Evolutionary conservation across 1,140 invertebrate species (phyloP).

Genomic region (Littorina saxatilis): DNA sequence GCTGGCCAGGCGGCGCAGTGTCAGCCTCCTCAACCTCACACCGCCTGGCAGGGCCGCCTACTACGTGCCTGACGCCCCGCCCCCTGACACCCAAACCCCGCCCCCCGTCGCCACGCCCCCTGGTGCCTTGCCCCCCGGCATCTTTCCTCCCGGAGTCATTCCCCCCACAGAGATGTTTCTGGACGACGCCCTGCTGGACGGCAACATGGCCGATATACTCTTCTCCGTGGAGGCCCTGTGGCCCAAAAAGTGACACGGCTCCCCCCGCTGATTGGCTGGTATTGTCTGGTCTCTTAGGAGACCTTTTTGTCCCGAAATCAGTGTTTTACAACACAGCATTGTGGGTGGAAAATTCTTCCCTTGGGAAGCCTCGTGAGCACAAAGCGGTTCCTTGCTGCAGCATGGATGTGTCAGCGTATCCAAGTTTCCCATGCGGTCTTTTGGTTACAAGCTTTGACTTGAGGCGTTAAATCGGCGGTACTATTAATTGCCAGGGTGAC

Average conservation of each 20-base stretch:
- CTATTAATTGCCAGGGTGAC: too few relatives aligned
- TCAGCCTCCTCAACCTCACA: slow-evolving; percentile 38
- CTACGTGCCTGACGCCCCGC: slow-evolving; percentile 19
- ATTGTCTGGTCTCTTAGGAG: too few relatives aligned
- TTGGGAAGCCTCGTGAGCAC: too few relatives aligned
- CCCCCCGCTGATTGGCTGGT: too few relatives aligned
- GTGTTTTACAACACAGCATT: too few relatives aligned
- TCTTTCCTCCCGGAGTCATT: background rate
- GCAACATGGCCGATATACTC: slow-evolving; percentile 58
- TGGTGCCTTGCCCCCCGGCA: background rate
- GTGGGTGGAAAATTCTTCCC: too few relatives aligned
- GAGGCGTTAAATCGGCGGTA: too few relatives aligned
- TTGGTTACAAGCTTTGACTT: too few relatives aligned
- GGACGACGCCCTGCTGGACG: slow-evolving; percentile 55
- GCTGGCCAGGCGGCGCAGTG: slow-evolving; percentile 30
- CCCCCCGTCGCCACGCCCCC: background rate
- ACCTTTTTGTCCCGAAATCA: too few relatives aligned
- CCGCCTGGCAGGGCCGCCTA: slow-evolving; percentile 26
- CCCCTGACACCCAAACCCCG: slow-evolving; percentile 7
- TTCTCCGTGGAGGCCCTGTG: slow-evolving; percentile 60
- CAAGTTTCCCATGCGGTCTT: too few relatives aligned
- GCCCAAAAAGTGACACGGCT: slow-evolving; percentile 48
- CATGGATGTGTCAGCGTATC: too few relatives aligned
- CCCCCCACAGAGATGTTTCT: slow-evolving; percentile 42
- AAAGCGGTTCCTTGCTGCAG: too few relatives aligned